Base-by-base conservation (phyloP, 2,797 vertebrate genomes). In the Gallirallus australis region DNA sequence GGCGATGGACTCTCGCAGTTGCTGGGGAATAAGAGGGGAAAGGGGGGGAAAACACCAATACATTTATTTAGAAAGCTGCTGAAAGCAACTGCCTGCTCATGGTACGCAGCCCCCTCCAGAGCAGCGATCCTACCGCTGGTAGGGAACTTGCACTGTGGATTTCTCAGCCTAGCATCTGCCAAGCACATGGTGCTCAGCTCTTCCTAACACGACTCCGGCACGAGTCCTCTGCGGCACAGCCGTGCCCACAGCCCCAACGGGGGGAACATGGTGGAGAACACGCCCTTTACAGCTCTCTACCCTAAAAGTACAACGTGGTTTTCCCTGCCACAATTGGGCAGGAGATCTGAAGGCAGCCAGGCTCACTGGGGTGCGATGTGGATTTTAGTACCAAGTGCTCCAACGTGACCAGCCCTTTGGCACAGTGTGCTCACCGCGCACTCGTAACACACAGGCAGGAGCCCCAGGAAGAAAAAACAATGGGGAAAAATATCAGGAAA, bases 1-100 rank as follows among this genome's bases (percentile, higher is more conserved):
- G 0, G 99, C 98, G 18, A 99, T 99, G 8, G 99, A 99, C 96
- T 99, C 99, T 78, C 99, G 97, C 94, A 99, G 97, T 97, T 99
- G 98, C 99, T 99, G 97, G n/a, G 93, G 73, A 70, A 97, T 83
- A 16, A 45, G 42, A 18, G 42, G 42, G 18, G 42, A 45, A 37
- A 11, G 39, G 39, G 48, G 60, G 8, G 33, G 18, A 4, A 0
- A 14, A 16, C 6, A 12, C 35, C 33, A 31, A 10, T 8, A 15
- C 1, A 33, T 64, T 87, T 66, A 33, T 90, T 95, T 48, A 68
- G 92, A 64, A 88, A 88, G 15, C 79, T 59, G 25, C 10, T 35
- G 64, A 12, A 19, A 86, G 77, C 39, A 0, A 2, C 66, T 39
- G 89, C 40, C 40, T 83, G 0, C 59, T 93, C 81, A 35, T 69